phyloP scores from a whole-genome alignment of 2,113 vertebrate species.

The Clinocottus analis region DNA sequence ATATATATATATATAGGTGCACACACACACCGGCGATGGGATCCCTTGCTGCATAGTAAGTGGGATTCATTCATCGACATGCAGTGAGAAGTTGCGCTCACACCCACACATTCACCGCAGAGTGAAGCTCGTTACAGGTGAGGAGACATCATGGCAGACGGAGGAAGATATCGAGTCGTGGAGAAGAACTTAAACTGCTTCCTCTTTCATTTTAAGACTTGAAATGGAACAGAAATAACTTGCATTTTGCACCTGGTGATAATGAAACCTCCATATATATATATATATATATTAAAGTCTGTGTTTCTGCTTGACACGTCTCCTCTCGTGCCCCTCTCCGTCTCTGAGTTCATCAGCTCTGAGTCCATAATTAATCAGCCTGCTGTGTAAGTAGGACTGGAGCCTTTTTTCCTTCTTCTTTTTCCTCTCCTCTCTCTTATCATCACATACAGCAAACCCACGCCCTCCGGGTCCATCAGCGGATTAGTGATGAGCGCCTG shows the following conservation, averaged over 20 bases:
- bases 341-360: conserved; percentile 47
- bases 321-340: conserved; percentile 22
- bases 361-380: conserved; percentile 59
- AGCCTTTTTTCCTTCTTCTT: too few species aligned
- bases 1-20: conserved; percentile 3
- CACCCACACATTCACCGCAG: conserved; percentile 61
- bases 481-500: conserved; percentile 64
- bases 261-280: neutral
- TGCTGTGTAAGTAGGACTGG: conserved; percentile 54
- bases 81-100: conserved; percentile 61
- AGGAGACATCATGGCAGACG: conserved; percentile 10
- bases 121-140: conserved; percentile 51
- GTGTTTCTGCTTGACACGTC: conserved; percentile 12
- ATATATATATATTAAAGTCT: neutral
- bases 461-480: conserved; percentile 69
- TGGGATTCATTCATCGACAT: conserved; percentile 79
- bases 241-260: neutral
- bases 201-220: neutral
- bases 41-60: conserved; percentile 75
- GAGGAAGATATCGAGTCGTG: neutral
- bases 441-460: conserved; percentile 62
- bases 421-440: conserved; percentile 46
- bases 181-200: neutral
- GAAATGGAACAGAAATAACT: neutral
- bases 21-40: conserved; percentile 31